These are phyloP conservation scores for Knipowitschia caucasica DNA, from an alignment of 2,797 vertebrate genomes.

Conservation along the genomic window DNA sequence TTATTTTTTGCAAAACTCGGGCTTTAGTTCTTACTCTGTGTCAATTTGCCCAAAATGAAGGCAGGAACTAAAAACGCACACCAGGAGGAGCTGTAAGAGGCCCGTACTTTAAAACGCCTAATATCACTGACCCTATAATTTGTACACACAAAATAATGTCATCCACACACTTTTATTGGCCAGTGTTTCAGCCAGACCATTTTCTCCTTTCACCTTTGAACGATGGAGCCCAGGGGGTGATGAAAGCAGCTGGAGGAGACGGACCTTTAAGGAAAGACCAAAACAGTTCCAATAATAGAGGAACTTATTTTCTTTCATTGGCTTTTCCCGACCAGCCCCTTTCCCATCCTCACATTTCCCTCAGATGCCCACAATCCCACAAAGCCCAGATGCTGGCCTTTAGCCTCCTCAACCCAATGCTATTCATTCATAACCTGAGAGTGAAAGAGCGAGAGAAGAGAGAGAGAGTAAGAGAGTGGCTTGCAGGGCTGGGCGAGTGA, in stretches of 20 bases:
- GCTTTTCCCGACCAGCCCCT: conserved; percentile 55
- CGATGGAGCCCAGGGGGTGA: conserved; percentile 48
- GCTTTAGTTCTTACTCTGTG: no score
- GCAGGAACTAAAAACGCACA: no score
- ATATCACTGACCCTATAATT: conserved; percentile 1
- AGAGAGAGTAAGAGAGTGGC: no score
- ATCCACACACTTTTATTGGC: conserved; percentile 6
- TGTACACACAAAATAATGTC: neutral
- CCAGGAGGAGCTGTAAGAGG: no score
- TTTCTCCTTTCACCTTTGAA: conserved; percentile 26
- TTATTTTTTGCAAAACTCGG: no score
- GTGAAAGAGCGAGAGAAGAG: conserved; percentile 68
- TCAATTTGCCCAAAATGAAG: no score
- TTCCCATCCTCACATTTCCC: conserved; percentile 74
- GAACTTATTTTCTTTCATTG: conserved; percentile 55
- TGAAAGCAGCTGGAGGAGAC: conserved; percentile 53
- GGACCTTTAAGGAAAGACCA: conserved; percentile 61
- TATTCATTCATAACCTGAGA: conserved; percentile 81
- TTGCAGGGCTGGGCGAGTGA: conserved; percentile 38
- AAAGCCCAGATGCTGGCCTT: conserved; percentile 79
- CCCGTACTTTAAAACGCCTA: no score
- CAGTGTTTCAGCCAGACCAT: conserved; percentile 5
- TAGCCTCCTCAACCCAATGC: conserved; percentile 70
- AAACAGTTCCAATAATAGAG: conserved; percentile 59
- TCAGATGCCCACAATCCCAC: conserved; percentile 73